Evolutionary conservation across 2,888 invertebrate species (phyloP), one percentile per base, ranked within the genome.

Genomic region (Parasteatoda lunata): DNA sequence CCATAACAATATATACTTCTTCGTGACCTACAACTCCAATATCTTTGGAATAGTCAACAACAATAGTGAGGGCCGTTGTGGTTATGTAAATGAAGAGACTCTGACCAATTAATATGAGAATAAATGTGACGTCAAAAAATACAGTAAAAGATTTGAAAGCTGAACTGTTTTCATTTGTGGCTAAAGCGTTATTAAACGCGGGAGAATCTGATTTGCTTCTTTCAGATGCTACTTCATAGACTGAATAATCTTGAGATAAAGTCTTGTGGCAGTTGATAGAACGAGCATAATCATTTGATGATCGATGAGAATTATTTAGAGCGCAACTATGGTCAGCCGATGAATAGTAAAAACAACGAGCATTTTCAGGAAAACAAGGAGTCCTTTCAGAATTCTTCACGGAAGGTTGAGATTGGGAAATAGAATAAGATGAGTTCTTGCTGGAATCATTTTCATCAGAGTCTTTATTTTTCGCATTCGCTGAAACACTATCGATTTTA

Each of bases 11-110:
- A 47, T 72, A 73, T 15, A 80, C 66, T 49, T 72, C 51, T 6
- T 73, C 30, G n/a, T 80, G 15, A 5, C 9, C 8, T 9, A n/a
- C n/a, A 8, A 80, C 72, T 3, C 80, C 73, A 15, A 49, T 70
- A 47, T 80, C 80, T 47, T 65, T 80, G 65, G 72, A 49, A 13
- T 66, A 72, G 13, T 80, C 80, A 0, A 80, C 80, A 49, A 80
- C 72, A 13, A 80, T 51, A 3, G 80, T 80, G n/a, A 72, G 45
- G 52, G 73, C 52, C n/a, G 65, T 72, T 4, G 72, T 72, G 9
- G 15, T 30, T 4, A 73, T 66, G 52, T 72, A 72, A 3, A 72
- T 73, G 51, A 52, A 66, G 3, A 72, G 13, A 66, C 80, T 80
- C 51, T 80, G 80, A 3, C 72, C 73, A 3, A 80, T 11, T 8